Base-by-base conservation (phyloP, 1,140 invertebrate genomes). In the Calliphora vicina region DNA sequence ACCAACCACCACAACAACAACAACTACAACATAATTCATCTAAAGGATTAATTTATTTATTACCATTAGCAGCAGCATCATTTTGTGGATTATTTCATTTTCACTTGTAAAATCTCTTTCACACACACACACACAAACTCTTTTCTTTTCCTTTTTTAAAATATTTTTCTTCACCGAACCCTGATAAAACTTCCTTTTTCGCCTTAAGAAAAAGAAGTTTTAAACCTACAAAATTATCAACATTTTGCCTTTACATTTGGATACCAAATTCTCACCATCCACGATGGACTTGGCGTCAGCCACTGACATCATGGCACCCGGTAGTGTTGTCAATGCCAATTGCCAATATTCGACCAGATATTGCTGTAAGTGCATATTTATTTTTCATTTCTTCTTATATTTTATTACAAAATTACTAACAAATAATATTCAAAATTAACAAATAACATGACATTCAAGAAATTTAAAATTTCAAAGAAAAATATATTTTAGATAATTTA, bases 301-400 rank as follows among this genome's bases (percentile, higher is more conserved):
- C 87, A 89, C 88, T 85, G 88, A 89, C 86, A 89, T 89, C 78
- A 88, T 89, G 88, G 87, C 88, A 85, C 88, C 88, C 81, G 76
- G 74, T 12, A 87, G 85, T 85, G 88, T 89, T 85, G n/a, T n/a
- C n/a, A 89, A 89, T 86, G 87, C 88, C 20, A 89, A 89, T 85
- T 89, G 88, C 83, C 88, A 89, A 84, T 89, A 89, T 85, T 89
- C 88, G 20, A 89, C 88, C 82, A 86, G 88, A 87, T 89, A 89
- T 85, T 89, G 88, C 87, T 89, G 88, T 89, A 89, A 89, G 88
- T 88, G 26, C 2, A 50, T n/a, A n/a, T n/a, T 43, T 50, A 45
- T 81, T 27, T 67, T 61, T 29, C 5, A 26, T 67, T 81, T 81
- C 67, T 73, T 73, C 71, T 25, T 27, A 27, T 73, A n/a, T n/a